Evolutionary conservation across 2,888 invertebrate genomes (phyloP).

Genomic region (Drosophila putrida): DNA sequence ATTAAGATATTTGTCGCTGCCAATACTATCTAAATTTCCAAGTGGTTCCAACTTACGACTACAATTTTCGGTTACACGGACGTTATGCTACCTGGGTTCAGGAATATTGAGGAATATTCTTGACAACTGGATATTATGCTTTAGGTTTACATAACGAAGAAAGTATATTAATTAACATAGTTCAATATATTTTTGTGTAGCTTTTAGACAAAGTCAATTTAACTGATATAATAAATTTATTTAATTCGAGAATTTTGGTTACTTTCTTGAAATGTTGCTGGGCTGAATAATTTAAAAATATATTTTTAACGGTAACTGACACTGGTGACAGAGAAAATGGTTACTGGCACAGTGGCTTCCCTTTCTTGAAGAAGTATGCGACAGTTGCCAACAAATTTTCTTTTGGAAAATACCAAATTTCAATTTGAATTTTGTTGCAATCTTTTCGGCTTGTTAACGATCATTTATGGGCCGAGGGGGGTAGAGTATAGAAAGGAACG

Average conservation of each 20-base stretch:
- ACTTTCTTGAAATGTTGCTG: not conserved
- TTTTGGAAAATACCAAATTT: constrained; percentile 50
- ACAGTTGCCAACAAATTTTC: constrained; percentile 50
- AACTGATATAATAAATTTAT: too few relatives aligned
- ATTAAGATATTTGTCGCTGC: too few relatives aligned
- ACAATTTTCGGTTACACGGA: too few relatives aligned
- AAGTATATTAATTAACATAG: not conserved
- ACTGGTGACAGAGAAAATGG: not conserved
- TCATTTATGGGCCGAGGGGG: constrained; percentile 40
- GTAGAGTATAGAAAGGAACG: not conserved
- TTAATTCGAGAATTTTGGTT: too few relatives aligned
- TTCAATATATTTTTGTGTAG: not conserved
- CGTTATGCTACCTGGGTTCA: too few relatives aligned
- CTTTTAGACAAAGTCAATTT: not conserved
- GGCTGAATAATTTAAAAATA: not conserved
- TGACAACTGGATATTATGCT: too few relatives aligned
- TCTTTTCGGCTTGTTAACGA: constrained; percentile 71
- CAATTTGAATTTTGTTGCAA: constrained; percentile 75
- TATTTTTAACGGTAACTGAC: not conserved
- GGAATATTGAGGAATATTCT: too few relatives aligned
- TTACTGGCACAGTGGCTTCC: not conserved
- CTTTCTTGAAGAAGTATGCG: constrained; percentile 31
- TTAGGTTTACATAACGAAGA: too few relatives aligned
- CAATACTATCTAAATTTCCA: too few relatives aligned
- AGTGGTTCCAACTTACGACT: too few relatives aligned